These are phyloP conservation scores for Vollenhovia emeryi DNA, from an alignment of 1,140 invertebrate genomes.

Conservation along the genomic window DNA sequence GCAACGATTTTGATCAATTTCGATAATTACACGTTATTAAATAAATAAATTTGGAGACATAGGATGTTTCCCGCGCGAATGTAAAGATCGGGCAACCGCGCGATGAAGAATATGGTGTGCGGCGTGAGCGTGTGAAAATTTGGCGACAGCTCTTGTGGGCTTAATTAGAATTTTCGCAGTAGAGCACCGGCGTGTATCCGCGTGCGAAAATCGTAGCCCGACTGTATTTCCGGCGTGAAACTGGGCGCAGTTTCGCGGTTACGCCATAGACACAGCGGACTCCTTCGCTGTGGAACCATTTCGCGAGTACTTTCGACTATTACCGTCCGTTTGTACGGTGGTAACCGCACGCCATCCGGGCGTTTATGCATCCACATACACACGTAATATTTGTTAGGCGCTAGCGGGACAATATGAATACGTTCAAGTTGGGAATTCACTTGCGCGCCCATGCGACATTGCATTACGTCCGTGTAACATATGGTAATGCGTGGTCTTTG, in stretches of 20 bases:
- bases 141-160: constrained; percentile 9
- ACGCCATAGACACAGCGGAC: constrained; percentile 22
- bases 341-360: constrained; percentile 48
- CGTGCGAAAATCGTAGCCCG: not conserved
- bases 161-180: constrained; percentile 41
- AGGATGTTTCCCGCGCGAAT: not conserved
- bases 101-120: not conserved
- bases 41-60: no score
- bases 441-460: not conserved
- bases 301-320: constrained; percentile 56
- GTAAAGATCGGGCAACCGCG: not conserved
- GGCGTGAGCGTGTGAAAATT: not conserved
- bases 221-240: constrained; percentile 41
- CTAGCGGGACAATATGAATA: constrained; percentile 58
- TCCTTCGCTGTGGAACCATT: constrained; percentile 53
- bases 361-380: constrained; percentile 39
- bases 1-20: constrained; percentile 7
- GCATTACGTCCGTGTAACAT: not conserved
- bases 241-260: constrained; percentile 43
- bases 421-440: constrained; percentile 41
- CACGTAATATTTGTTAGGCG: constrained; percentile 44
- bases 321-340: constrained; percentile 47
- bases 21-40: no score
- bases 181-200: constrained; percentile 2
- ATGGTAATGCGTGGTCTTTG: not conserved